Evolutionary conservation across 2,888 invertebrate species (phyloP).

Genomic region (Ophraella communa): DNA sequence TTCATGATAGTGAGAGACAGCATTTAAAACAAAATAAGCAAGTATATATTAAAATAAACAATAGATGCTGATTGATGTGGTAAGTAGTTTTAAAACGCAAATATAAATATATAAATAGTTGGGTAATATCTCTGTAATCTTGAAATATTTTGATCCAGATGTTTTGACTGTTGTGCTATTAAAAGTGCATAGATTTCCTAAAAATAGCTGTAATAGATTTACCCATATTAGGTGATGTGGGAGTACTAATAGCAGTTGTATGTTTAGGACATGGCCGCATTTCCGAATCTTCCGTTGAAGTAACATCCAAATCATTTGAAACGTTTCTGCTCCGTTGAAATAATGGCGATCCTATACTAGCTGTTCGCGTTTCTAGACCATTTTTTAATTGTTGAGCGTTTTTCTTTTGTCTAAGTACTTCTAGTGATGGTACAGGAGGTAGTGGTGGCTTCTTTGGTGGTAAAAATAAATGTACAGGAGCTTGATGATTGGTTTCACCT

Average conservation of each 20-base stretch:
- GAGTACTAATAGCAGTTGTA: constrained; percentile 57
- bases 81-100: not conserved
- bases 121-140: not conserved
- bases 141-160: not conserved
- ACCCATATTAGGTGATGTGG: constrained; percentile 58
- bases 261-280: constrained; percentile 37
- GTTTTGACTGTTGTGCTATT: constrained; percentile 3
- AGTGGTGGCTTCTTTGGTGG: constrained; percentile 77
- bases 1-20: not conserved
- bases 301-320: constrained; percentile 66
- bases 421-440: constrained; percentile 72
- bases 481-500: constrained; percentile 58
- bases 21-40: not conserved
- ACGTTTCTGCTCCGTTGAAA: constrained; percentile 67
- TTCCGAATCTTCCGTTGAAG: constrained; percentile 35
- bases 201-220: constrained; percentile 24
- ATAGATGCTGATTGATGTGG: not conserved
- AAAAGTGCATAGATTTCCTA: not conserved
- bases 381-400: constrained; percentile 53
- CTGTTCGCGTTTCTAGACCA: constrained; percentile 63
- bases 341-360: constrained; percentile 70
- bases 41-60: not conserved
- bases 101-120: not conserved
- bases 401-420: constrained; percentile 66
- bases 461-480: constrained; percentile 64